These are phyloP conservation scores for Acanthosepion pharaonis DNA, from an alignment of 2,888 invertebrate species.

Conservation along the genomic window DNA sequence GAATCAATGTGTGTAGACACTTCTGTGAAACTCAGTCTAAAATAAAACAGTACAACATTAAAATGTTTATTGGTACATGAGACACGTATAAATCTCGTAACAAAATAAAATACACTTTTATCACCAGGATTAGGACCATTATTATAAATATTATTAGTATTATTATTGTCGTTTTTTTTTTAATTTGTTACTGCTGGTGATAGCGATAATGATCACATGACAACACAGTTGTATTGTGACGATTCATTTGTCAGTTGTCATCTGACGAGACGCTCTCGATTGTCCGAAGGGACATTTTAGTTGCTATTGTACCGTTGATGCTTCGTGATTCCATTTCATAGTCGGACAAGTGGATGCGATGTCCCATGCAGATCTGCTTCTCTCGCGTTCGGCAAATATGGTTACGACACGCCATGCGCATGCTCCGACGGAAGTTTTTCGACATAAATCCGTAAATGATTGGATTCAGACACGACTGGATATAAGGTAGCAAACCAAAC, in stretches of 20 bases:
- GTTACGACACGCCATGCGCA: constrained; percentile 52
- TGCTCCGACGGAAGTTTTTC: constrained; percentile 59
- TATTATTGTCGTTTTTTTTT: not conserved
- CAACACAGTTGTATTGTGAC: not conserved
- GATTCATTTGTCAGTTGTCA: constrained; percentile 23
- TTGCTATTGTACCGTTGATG: constrained; percentile 53
- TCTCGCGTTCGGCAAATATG: constrained; percentile 50
- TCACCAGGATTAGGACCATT: not conserved
- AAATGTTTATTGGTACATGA: not conserved
- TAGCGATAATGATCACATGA: not conserved
- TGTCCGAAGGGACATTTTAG: constrained; percentile 54
- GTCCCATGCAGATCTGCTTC: constrained; percentile 50
- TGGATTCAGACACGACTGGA: constrained; percentile 69
- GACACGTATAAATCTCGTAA: not conserved
- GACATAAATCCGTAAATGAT: constrained; percentile 71
- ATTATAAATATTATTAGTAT: constrained; percentile 24
- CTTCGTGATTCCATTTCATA: constrained; percentile 53
- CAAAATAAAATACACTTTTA: not conserved
- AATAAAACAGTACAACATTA: not conserved
- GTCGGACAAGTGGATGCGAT: constrained; percentile 50
- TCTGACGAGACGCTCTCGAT: constrained; percentile 52
- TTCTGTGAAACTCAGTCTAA: not conserved
- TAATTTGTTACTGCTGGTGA: not conserved
- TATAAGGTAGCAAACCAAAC: constrained; percentile 64
- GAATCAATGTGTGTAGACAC: too few relatives aligned